Base-by-base conservation (phyloP, 2,797 vertebrate species). In the Podarcis lilfordi region DNA sequence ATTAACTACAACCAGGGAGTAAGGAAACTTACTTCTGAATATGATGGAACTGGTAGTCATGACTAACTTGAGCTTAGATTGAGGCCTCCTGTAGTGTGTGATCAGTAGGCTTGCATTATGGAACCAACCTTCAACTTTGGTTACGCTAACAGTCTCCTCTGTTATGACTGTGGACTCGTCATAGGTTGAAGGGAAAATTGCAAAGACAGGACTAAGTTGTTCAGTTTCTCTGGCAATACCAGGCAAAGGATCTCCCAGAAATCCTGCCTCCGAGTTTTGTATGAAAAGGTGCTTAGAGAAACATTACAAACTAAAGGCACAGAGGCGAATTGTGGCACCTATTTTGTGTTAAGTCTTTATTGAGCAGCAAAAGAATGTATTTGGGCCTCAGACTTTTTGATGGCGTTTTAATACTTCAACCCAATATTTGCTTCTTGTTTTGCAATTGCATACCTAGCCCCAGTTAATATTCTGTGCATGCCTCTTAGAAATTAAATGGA, bases 401-500 rank as follows among this genome's bases (percentile, higher is more conserved):
- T 92, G 82, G 32, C 29, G 68, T 88, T 90, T 92, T 55, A 86
- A 79, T 75, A 82, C 72, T 87, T 91, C 83, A 86, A 21, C 1
- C 59, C 10, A 86, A 6, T 89, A 61, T 3, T 84, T 68, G 1
- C 43, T 32, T 74, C 37, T 79, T 35, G 10, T 7, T 91, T n/a
- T 72, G 27, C 84, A 87, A 61, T 76, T 91, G 75, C 9, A 43
- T 80, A 29, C n/a, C 29, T 78, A 90, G 0, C 0, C 27, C 25
- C 10, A 32, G 71, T 85, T 90, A 43, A 69, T 83, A 74, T 85
- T 91, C 89, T 84, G 23, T 29, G 59, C 35, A 11, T 50, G 8
- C 15, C 15, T 93, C n/a, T 78, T 89, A 76, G 55, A 81, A 93
- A 93, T 86, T 76, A 89, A 92, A 87, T 64, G 29, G 19, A 21